Percentiles rank a stretch among this genome's conserved stretches.
These are phyloP conservation scores for Myotis yumanensis DNA, from an alignment of 2,113 vertebrate genomes.

Conservation along the genomic window DNA sequence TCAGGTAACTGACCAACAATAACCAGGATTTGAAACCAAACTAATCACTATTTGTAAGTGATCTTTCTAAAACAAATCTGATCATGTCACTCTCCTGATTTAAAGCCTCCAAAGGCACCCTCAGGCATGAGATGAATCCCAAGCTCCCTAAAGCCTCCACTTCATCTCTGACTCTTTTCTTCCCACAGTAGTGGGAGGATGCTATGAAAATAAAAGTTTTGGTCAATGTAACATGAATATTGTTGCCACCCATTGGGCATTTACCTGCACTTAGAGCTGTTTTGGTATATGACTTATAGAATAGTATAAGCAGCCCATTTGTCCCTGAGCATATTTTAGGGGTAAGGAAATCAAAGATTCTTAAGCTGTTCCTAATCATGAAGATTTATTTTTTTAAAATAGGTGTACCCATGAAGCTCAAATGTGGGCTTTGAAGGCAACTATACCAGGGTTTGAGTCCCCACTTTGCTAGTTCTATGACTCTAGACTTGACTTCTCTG, in stretches of 20 bases:
- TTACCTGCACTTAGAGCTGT: constrained; percentile 14
- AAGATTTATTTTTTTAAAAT: background rate
- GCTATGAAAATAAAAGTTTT: constrained; percentile 47
- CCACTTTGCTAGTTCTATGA: background rate
- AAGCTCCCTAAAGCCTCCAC: background rate
- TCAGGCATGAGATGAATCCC: background rate
- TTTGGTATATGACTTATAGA: background rate
- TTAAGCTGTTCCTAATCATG: background rate
- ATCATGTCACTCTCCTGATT: background rate
- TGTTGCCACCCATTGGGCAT: background rate
- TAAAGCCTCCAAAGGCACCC: background rate
- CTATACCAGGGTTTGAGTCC: background rate
- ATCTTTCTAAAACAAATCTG: constrained; percentile 14
- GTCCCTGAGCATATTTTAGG: constrained; percentile 28
- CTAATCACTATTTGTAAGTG: constrained; percentile 16
- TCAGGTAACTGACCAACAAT: background rate
- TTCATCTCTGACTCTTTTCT: background rate
- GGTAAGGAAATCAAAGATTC: background rate
- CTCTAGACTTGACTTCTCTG: background rate
- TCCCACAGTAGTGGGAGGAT: background rate
- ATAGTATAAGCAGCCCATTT: background rate
- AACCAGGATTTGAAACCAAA: constrained; percentile 33
- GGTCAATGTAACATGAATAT: background rate
- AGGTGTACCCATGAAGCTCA: background rate
- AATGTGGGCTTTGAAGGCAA: background rate